Percentiles rank a stretch among this genome's conserved stretches.
phyloP scores from a whole-genome alignment of 2,113 vertebrate genomes.

The Erpornis zantholeuca region DNA sequence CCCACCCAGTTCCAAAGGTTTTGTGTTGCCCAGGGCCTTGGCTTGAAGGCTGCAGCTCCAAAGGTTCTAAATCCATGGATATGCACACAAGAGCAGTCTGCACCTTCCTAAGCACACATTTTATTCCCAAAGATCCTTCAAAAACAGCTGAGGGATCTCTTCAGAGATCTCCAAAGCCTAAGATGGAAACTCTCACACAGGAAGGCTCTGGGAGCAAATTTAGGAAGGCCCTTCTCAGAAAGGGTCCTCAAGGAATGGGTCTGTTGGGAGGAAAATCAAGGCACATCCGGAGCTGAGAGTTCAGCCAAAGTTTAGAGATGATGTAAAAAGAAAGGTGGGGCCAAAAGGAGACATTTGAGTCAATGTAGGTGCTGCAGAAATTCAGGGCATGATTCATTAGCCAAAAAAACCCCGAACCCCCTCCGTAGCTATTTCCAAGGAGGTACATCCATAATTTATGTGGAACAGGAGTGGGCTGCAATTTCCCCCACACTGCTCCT shows the following conservation, averaged over 20 bases:
- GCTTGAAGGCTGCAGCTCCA: background rate
- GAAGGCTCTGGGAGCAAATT: background rate
- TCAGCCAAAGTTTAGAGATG: conserved; percentile 14
- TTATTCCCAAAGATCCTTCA: background rate
- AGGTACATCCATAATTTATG: conserved; percentile 51
- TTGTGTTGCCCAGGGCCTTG: background rate
- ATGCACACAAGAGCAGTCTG: background rate
- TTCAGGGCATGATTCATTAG: conserved; percentile 52
- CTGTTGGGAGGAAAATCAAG: background rate
- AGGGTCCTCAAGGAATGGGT: background rate
- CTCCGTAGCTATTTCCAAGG: conserved; percentile 39
- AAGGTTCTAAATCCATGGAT: background rate
- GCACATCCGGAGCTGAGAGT: background rate
- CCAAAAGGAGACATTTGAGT: conserved; percentile 45
- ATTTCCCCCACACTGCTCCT: conserved; percentile 54
- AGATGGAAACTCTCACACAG: background rate
- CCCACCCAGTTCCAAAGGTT: background rate
- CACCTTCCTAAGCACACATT: background rate
- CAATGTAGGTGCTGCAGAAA: conserved; percentile 23
- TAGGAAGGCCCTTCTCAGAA: background rate
- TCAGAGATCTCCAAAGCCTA: background rate
- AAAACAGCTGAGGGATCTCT: background rate
- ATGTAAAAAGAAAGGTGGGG: conserved; percentile 55
- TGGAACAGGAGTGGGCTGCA: conserved; percentile 58
- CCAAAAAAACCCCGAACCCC: conserved; percentile 22